Evolutionary conservation across 2,888 invertebrate genomes (phyloP), one percentile per base, ranked within the genome.

Genomic region (Dynastes grantii): DNA sequence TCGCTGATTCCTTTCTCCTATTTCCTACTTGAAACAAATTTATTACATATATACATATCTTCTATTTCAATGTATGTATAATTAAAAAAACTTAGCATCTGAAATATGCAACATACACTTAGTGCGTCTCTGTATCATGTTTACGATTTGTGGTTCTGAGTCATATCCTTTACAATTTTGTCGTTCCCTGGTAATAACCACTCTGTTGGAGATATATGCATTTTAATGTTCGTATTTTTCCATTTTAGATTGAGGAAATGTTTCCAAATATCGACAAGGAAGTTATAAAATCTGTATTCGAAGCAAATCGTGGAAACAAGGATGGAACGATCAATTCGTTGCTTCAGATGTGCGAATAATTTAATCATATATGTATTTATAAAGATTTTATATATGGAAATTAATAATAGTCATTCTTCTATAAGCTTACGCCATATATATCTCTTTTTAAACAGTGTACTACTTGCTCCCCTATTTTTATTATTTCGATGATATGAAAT

Each of bases 201-300:
- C 22, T 22, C 22, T 32, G 29, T 4, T 32, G 29, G 4, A 32
- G 0, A 3, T 32, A 32, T 5, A 5, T 37, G 5, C 6, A 37
- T 37, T 37, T 37, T 5, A 37, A 37, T 37, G 32, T 37, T 37
- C 5, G 5, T 5, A 37, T 65, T 16, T 75, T 76, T 79, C 45
- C 89, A 96, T 76, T 76, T 67, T 89, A 96, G 95, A 94, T 98
- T 83, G 94, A 95, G 86, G 98, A 98, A 90, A 98, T 98, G 97
- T 98, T 99, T 90, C 98, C 98, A 1, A 95, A 95, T 86, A 94
- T 98, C 86, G 98, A 98, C 86, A 95, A 94, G 83, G 97, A 98
- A 85, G 97, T 98, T 4, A 94, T 98, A 78, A 95, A 94, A 87
- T 96, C 97, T 0, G 96, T 98, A 29, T 92, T 95, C 85, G 97